A percentile compares a stretch with the other conserved stretches of the same genome.
Evolutionary conservation across 2,113 vertebrate genomes (phyloP).

Genomic region (Scomber scombrus): DNA sequence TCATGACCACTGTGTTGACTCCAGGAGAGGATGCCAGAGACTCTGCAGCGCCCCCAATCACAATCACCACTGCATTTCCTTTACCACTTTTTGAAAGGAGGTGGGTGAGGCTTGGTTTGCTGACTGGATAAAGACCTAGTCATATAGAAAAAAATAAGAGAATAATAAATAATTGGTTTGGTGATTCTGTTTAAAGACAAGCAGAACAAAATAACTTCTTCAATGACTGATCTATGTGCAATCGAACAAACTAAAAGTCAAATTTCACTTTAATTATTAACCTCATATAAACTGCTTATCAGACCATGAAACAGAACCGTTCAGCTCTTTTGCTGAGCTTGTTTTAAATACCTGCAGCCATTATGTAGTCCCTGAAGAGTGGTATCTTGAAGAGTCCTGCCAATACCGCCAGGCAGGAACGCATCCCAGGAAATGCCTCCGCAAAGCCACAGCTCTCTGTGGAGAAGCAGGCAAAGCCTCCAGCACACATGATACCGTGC

Average conservation of each 20-base stretch:
- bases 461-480: slow-evolving; percentile 82
- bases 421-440: slow-evolving; percentile 82
- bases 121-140: slow-evolving; percentile 84
- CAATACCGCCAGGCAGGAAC: slow-evolving; percentile 49
- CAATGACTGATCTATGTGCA: neutral
- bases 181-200: neutral
- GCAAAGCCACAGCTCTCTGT: slow-evolving; percentile 78
- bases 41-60: slow-evolving; percentile 86
- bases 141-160: slow-evolving; percentile 33
- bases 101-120: slow-evolving; percentile 79
- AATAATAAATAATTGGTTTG: neutral
- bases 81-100: slow-evolving; percentile 79
- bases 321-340: neutral
- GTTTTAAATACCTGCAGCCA: slow-evolving; percentile 78
- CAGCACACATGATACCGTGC: slow-evolving; percentile 84
- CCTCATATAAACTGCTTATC: slow-evolving; percentile 1
- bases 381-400: slow-evolving; percentile 82
- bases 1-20: slow-evolving; percentile 78
- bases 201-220: neutral
- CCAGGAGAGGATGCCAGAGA: slow-evolving; percentile 80
- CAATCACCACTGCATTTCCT: slow-evolving; percentile 86
- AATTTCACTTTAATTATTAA: neutral
- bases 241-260: neutral
- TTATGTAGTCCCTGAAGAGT: slow-evolving; percentile 81
- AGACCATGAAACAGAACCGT: neutral